A percentile compares a stretch with the other conserved stretches of the same genome.
Evolutionary conservation across 1,140 invertebrate genomes (phyloP).

Genomic region (Drosophila mojavensis): DNA sequence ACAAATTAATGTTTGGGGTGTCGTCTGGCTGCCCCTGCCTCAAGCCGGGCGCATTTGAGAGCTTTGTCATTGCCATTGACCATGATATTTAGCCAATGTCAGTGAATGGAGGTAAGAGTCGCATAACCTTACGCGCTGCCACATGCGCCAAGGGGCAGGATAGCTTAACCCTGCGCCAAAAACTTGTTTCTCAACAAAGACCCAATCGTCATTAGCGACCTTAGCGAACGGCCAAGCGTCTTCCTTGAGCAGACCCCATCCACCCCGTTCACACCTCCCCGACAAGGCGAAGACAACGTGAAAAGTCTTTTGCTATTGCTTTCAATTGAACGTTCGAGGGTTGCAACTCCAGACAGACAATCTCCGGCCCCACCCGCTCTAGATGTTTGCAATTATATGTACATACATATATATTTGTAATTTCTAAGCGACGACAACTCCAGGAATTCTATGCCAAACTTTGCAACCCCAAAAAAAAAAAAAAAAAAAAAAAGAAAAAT

Average conservation of each 20-base stretch:
- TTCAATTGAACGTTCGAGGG: conserved; percentile 59
- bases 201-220: neutral
- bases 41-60: conserved; percentile 50
- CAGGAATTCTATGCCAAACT: conserved; percentile 72
- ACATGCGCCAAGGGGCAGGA: neutral
- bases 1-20: conserved; percentile 45
- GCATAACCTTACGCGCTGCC: conserved; percentile 10
- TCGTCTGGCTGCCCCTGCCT: conserved; percentile 70
- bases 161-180: neutral
- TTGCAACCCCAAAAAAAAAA: conserved; percentile 62
- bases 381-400: conserved; percentile 65
- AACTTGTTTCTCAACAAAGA: no score
- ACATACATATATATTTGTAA: conserved; percentile 43
- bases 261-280: neutral
- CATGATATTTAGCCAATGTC: conserved; percentile 65
- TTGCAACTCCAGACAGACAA: conserved; percentile 75
- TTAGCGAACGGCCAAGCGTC: neutral
- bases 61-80: conserved; percentile 66
- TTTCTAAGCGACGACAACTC: conserved; percentile 71
- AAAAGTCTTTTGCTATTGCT: conserved; percentile 44
- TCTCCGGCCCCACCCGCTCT: conserved; percentile 40
- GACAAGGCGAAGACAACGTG: conserved; percentile 11
- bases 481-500: neutral
- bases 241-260: neutral
- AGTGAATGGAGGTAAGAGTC: conserved; percentile 21